Conservation (phyloP, 2,113 vertebrate genomes). For the Cairina moschata region DNA sequence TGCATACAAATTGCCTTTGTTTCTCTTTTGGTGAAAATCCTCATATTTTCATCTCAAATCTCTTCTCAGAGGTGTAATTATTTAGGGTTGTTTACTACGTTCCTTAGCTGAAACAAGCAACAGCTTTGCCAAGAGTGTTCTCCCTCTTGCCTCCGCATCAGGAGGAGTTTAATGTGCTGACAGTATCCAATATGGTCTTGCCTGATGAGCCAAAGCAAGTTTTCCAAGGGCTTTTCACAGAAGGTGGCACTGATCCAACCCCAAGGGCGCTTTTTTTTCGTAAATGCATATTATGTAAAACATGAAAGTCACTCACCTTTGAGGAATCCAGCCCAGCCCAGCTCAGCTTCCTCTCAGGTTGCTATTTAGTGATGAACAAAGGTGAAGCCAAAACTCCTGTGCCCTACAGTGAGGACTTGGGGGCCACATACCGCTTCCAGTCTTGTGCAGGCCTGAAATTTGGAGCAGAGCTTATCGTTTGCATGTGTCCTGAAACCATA, state of each 20-base stretch:
- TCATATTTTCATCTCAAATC: constrained; percentile 49
- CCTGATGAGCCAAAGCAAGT: not conserved
- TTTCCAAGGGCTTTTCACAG: not conserved
- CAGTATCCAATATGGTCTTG: not conserved
- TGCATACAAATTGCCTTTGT: not conserved
- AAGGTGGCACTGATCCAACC: not conserved
- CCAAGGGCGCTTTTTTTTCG: not conserved
- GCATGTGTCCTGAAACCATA: not conserved
- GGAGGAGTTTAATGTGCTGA: constrained; percentile 45
- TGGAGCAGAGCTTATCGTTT: not conserved
- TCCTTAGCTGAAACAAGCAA: constrained; percentile 56
- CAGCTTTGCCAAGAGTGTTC: not conserved
- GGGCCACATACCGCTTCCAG: not conserved
- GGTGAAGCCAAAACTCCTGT: not conserved
- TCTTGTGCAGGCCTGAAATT: constrained; percentile 46
- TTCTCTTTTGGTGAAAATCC: constrained; percentile 36
- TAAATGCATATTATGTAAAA: not conserved
- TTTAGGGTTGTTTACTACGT: constrained; percentile 56
- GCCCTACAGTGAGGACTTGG: not conserved
- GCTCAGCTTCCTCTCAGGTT: not conserved
- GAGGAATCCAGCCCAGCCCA: not conserved
- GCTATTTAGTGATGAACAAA: not conserved
- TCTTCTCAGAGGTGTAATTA: constrained; percentile 54
- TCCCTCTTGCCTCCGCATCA: not conserved
- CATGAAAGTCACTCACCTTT: constrained; percentile 8